Evolutionary conservation across 2,797 vertebrate species (phyloP).

Genomic region (Monodelphis domestica): DNA sequence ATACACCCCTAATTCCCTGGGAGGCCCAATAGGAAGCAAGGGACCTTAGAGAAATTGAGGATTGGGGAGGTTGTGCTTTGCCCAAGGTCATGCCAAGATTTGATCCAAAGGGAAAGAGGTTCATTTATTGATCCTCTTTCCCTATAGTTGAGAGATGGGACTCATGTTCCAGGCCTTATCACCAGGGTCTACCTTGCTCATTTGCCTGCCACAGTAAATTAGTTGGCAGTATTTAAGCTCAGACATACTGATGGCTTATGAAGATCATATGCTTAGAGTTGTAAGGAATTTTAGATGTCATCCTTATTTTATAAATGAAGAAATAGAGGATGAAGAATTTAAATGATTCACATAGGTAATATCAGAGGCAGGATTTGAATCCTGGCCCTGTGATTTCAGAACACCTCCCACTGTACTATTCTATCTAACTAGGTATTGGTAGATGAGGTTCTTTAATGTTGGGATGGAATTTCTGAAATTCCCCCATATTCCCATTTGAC

Average conservation of each 20-base stretch:
- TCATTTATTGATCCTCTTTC: background rate
- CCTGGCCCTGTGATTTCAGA: background rate
- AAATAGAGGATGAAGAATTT: background rate
- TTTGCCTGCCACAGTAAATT: background rate
- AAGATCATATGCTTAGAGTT: background rate
- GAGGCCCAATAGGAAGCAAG: background rate
- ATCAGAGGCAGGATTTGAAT: background rate
- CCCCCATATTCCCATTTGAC: background rate
- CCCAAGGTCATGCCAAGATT: background rate
- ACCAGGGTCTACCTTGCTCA: background rate
- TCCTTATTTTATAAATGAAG: background rate
- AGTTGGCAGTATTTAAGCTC: background rate
- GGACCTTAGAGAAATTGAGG: background rate
- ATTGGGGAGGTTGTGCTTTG: background rate
- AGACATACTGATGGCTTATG: background rate
- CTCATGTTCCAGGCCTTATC: background rate
- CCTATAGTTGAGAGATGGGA: background rate
- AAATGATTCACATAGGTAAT: background rate
- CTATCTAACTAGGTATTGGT: background rate
- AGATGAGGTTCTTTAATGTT: background rate
- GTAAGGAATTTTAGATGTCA: background rate
- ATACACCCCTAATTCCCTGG: background rate
- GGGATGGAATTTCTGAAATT: background rate
- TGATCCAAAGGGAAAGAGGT: background rate
- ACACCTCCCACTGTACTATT: background rate